Percentiles rank a stretch among this genome's conserved stretches.
phyloP scores from a whole-genome alignment of 2,113 vertebrate species.

The Neogale vison region DNA sequence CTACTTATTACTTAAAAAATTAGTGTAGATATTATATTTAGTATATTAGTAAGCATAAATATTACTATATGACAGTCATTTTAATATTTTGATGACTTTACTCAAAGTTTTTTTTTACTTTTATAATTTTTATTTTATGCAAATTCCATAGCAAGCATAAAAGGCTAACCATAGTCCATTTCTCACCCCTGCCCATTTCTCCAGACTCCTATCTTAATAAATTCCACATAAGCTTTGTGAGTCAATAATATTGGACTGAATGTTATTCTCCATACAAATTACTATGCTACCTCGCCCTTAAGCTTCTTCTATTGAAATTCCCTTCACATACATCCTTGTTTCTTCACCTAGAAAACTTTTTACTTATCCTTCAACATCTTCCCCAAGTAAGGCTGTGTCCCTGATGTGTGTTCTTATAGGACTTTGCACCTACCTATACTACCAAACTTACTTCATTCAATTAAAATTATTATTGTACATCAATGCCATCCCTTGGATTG shows the following conservation, averaged over 20 bases:
- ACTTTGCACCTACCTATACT: not conserved
- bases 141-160: not conserved
- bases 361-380: not conserved
- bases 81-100: constrained; percentile 6
- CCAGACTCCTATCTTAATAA: not conserved
- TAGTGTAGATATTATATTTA: not conserved
- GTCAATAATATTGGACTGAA: not conserved
- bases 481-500: not conserved
- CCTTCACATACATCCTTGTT: not conserved
- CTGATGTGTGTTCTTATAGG: not conserved
- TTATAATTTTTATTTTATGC: not conserved
- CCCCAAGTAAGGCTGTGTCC: not conserved
- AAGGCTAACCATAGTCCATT: not conserved
- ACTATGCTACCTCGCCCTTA: not conserved
- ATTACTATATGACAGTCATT: not conserved
- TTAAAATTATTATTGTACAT: not conserved
- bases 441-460: not conserved
- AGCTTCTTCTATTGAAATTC: not conserved
- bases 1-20: not conserved
- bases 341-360: not conserved
- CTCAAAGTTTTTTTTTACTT: not conserved
- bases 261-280: not conserved
- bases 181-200: not conserved
- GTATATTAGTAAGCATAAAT: not conserved
- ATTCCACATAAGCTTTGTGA: not conserved